Percentiles rank a stretch among this genome's conserved stretches.
Evolutionary conservation across 2,797 vertebrate genomes (phyloP).

Genomic region (Siniperca obscura): DNA sequence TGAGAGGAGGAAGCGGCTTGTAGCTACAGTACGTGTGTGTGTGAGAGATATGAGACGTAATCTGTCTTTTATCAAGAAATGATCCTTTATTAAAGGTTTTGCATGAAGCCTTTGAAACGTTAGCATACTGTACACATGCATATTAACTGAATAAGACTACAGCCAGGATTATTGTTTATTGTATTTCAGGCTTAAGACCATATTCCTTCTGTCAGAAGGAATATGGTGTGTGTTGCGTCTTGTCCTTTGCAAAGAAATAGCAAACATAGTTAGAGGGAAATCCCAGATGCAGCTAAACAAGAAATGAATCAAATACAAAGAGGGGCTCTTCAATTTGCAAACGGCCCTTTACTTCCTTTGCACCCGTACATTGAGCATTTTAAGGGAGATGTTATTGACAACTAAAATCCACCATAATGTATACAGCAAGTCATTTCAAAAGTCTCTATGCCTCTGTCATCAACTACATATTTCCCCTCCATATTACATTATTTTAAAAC

Average conservation of each 20-base stretch:
- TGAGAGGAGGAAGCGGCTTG: conserved; percentile 12
- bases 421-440: too few species aligned
- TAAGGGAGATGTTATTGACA: background rate
- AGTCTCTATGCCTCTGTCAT: too few species aligned
- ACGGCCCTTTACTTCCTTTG: too few species aligned
- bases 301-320: background rate
- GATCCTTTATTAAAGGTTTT: background rate
- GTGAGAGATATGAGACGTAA: conserved; percentile 1
- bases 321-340: background rate
- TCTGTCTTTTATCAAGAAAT: conserved; percentile 23
- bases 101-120: background rate
- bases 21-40: conserved; percentile 7
- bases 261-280: too few species aligned
- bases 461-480: too few species aligned
- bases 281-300: background rate
- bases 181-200: background rate
- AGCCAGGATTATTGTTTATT: background rate
- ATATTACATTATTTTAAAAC: too few species aligned
- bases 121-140: background rate
- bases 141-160: background rate
- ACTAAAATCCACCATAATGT: background rate
- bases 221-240: too few species aligned
- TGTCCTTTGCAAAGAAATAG: too few species aligned
- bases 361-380: too few species aligned
- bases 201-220: background rate